Evolutionary conservation across 1,140 invertebrate species (phyloP).

Genomic region (Megalopta genalis): DNA sequence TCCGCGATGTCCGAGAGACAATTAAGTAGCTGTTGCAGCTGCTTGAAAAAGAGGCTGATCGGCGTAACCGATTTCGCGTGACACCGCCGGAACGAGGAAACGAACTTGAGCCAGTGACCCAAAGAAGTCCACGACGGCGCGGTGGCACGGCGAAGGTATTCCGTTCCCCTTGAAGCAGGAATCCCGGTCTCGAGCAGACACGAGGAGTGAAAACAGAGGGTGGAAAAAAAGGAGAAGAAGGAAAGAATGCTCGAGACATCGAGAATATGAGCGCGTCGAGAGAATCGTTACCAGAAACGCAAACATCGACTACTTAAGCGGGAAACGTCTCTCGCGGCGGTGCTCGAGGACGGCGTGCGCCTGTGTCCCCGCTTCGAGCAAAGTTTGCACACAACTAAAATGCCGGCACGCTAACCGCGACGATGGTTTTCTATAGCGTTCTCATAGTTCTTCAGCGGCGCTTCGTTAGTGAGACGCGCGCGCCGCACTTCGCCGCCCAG

Average conservation of each 20-base stretch:
- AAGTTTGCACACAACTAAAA: slow-evolving; percentile 64
- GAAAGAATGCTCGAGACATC: not conserved
- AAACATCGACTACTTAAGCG: slow-evolving; percentile 68
- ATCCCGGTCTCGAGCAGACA: not conserved
- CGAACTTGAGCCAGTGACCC: slow-evolving; percentile 18
- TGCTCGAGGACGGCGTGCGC: slow-evolving; percentile 49
- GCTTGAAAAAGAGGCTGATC: too few relatives aligned
- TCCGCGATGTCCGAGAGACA: too few relatives aligned
- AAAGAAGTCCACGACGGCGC: not conserved
- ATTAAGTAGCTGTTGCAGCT: too few relatives aligned
- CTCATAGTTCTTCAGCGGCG: slow-evolving; percentile 61
- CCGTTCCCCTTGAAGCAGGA: not conserved
- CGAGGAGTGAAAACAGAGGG: not conserved
- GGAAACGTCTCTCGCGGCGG: slow-evolving; percentile 68
- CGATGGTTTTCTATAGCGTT: slow-evolving; percentile 52
- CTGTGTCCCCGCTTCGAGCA: slow-evolving; percentile 61
- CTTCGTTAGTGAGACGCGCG: slow-evolving; percentile 57
- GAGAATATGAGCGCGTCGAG: slow-evolving; percentile 29
- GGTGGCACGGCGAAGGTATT: not conserved
- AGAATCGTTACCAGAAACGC: slow-evolving; percentile 46
- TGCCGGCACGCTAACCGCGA: slow-evolving; percentile 62
- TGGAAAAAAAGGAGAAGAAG: not conserved
- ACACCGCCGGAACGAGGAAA: slow-evolving; percentile 2
- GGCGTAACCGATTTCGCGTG: not conserved
- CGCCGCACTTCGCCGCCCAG: not conserved